phyloP scores from a whole-genome alignment of 2,888 invertebrate genomes.

The Prostheceraeus crozeri region DNA sequence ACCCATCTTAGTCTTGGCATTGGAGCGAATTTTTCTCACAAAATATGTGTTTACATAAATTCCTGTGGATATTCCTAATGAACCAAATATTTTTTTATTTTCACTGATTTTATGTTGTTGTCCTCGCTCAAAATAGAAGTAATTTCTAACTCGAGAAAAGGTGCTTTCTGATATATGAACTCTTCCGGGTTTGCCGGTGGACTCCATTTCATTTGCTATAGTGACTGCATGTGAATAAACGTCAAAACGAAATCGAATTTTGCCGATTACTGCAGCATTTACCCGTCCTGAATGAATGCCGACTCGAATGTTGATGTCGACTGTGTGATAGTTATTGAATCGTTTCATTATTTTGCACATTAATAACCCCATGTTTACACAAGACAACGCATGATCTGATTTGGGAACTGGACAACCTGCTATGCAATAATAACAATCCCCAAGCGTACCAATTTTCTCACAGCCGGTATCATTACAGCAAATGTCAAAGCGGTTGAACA shows the following conservation, averaged over 20 bases:
- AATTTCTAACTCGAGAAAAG: constrained; percentile 50
- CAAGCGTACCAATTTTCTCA: constrained; percentile 91
- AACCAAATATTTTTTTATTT: no score
- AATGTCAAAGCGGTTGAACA: constrained; percentile 65
- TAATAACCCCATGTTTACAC: constrained; percentile 87
- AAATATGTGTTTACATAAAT: constrained; percentile 15
- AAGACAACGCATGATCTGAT: constrained; percentile 82
- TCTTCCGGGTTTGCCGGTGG: constrained; percentile 68
- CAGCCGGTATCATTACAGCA: constrained; percentile 69
- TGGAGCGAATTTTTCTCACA: no score
- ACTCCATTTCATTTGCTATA: constrained; percentile 88
- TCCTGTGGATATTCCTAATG: neutral
- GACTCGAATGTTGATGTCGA: constrained; percentile 66
- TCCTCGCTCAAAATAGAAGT: neutral
- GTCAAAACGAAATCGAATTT: constrained; percentile 86
- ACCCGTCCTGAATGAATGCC: constrained; percentile 81
- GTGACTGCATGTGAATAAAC: constrained; percentile 96
- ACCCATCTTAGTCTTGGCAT: no score
- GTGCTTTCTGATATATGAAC: constrained; percentile 80
- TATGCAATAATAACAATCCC: constrained; percentile 78
- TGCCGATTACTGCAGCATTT: constrained; percentile 69
- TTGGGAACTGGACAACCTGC: constrained; percentile 85
- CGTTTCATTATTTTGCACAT: constrained; percentile 72
- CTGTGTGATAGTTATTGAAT: constrained; percentile 80
- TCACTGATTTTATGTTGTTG: no score